Evolutionary conservation across 2,797 vertebrate genomes (phyloP).

Genomic region (Muscicapa comitata): DNA sequence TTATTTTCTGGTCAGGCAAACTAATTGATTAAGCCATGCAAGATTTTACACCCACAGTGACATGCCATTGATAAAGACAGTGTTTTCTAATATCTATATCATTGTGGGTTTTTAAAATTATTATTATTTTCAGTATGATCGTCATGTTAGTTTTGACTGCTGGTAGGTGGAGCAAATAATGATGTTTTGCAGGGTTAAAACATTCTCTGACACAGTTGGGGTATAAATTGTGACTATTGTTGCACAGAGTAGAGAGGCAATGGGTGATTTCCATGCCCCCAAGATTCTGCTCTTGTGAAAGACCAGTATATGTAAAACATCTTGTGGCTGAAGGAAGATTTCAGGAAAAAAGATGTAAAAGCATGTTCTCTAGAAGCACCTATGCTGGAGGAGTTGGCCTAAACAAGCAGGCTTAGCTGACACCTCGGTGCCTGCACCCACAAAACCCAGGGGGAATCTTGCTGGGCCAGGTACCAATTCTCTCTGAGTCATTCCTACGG

Average conservation of each 20-base stretch:
- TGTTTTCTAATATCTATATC: not conserved
- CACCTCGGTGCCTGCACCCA: not conserved
- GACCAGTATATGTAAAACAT: accelerated
- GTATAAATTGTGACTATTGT: not conserved
- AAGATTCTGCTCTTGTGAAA: not conserved
- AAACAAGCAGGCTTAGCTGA: not conserved
- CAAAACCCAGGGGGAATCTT: not conserved
- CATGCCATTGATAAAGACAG: not conserved
- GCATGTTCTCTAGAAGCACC: not conserved
- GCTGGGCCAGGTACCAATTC: not conserved
- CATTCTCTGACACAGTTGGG: accelerated
- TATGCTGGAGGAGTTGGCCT: not conserved
- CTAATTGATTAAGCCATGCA: not conserved
- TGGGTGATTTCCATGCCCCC: not conserved
- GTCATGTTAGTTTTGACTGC: not conserved
- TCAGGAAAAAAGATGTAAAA: not conserved
- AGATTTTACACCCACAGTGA: not conserved
- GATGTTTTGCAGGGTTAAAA: not conserved
- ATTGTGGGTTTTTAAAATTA: not conserved
- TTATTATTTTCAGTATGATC: not conserved
- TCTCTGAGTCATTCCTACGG: not conserved
- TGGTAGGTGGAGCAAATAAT: not conserved
- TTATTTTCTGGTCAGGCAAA: not conserved
- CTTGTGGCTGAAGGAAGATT: not conserved
- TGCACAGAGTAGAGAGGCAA: accelerated